Base-by-base conservation (phyloP, 1,140 invertebrate genomes). In the Neuroterus valhalla region DNA sequence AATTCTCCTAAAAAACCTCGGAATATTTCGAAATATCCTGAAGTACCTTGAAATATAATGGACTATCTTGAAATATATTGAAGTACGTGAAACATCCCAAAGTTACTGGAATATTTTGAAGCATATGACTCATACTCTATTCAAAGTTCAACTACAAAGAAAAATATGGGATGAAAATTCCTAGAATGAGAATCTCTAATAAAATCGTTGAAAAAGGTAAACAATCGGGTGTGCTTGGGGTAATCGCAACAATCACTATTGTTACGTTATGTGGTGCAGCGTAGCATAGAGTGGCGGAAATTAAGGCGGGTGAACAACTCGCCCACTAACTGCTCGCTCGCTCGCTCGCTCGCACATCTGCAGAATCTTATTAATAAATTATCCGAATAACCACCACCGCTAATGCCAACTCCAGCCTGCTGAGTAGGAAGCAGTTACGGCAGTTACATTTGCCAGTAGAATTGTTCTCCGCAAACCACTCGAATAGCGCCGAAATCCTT, bases 321-420 rank as follows among this genome's bases (percentile, higher is more conserved):
- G 78, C 72, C 76, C 77, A 77, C 71, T 76, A 74, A 71, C 71
- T 81, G 72, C 72, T 62, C 26, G 26, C 52, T 55, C 14, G 12
- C 46, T 48, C 17, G 17, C n/a, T 50, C 48, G 8, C n/a, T 50
- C 50, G 15, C 76, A 81, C 79, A 78, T 81, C 77, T 78, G 80
- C 77, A 52, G 77, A 81, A 81, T 81, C 78, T 78, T 79, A 81
- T 81, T 81, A 81, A 81, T 81, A 81, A 81, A 81, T 81, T 81
- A 81, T 76, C 71, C 72, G 73, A 78, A 38, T 74, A 50, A 71
- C 72, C 72, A 75, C 72, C 43, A 72, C 74, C 72, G 77, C 74
- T 75, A 77, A 71, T 74, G 72, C 52, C n/a, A 75, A 75, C 73
- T 68, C 79, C 68, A 75, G 55, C 71, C 72, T 68, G 66, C 67